Conservation (phyloP, 2,113 vertebrate genomes). For the Salvelinus namaycush region DNA sequence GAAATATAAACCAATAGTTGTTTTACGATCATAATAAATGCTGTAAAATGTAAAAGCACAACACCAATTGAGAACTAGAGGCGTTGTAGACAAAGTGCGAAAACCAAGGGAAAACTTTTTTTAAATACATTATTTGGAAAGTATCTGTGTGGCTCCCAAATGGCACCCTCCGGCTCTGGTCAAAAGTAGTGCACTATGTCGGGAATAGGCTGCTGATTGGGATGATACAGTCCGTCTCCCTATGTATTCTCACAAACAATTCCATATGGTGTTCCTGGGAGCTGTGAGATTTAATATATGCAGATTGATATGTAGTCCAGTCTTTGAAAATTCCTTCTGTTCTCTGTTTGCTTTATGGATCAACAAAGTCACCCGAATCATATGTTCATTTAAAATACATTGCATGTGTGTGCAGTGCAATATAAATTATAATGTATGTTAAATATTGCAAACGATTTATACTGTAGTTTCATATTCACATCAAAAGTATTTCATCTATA, state of each 20-base stretch:
- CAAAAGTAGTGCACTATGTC: too few species aligned
- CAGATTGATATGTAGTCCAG: slow-evolving; percentile 10
- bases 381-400: slow-evolving; percentile 15
- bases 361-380: neutral
- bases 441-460: neutral
- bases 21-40: neutral
- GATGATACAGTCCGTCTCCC: neutral
- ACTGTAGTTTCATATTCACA: neutral
- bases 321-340: neutral
- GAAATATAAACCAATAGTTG: neutral
- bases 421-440: neutral
- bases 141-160: neutral
- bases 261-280: slow-evolving; percentile 15
- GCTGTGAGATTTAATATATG: neutral
- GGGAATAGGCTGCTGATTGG: too few species aligned
- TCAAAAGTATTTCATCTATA: neutral
- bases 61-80: neutral
- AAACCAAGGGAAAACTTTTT: neutral
- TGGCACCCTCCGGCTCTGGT: too few species aligned
- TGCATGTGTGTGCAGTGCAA: slow-evolving; percentile 11
- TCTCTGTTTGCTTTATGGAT: neutral
- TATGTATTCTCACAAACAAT: slow-evolving; percentile 7
- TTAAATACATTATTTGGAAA: neutral
- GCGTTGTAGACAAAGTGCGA: neutral
- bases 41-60: neutral